Evolutionary conservation across 2,797 vertebrate genomes (phyloP), one percentile per base, ranked within the genome.

Genomic region (Eulemur rubriventer): DNA sequence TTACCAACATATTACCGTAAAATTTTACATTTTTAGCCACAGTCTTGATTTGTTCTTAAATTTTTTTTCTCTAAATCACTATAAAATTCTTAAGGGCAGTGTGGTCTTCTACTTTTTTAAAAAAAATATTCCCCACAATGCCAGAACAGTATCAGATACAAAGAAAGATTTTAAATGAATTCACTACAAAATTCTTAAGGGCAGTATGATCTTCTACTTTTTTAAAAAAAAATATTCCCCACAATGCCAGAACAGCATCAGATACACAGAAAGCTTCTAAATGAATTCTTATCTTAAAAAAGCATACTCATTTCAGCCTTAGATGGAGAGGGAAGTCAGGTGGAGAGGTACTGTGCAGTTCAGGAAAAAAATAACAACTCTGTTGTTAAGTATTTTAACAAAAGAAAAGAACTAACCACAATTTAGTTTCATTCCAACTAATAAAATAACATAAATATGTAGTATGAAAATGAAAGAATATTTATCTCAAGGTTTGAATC

Each of bases 21-120:
- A 92, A 85, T 84, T 86, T 82, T 87, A 96, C 17, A 88, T 85
- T 88, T 94, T 89, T 80, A 91, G 46, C 57, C 50, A 88, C 26
- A 81, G 46, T 78, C 43, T 88, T 96, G 87, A 88, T 87, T 96
- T 96, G 41, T 84, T 93, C 28, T 96, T 95, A 79, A 87, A 38
- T 55, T 48, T 50, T 76, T 94, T 93, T 65, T 59, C 85, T 89
- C 67, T 59, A 81, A 75, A 61, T 82, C 20, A 11, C 65, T 38
- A 22, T 4, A 69, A 22, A 61, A 61, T 35, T 89, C 65, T 81
- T 89, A 85, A 95, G 24, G 63, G 48, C 1, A 85, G 11, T 63
- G 18, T 7, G 82, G 9, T 79, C 55, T 94, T 85, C 28, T 63
- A 61, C 8, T 89, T 88, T n/a, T n/a, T 33, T 8, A 17, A 48